Base-by-base conservation (phyloP, 2,797 vertebrate genomes). In the Argentina silus region DNA sequence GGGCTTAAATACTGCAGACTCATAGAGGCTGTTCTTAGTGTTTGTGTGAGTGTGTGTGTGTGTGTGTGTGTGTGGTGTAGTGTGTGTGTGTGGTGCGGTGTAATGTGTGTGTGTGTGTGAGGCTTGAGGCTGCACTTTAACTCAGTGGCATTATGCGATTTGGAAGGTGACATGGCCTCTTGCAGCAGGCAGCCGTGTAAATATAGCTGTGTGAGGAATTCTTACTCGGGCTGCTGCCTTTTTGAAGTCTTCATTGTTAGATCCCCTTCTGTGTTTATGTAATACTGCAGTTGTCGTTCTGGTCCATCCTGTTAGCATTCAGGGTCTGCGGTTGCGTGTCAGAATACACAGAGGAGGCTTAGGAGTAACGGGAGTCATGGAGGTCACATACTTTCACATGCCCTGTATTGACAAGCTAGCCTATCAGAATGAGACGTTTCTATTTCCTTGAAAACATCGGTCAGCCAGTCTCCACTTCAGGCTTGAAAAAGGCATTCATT, bases 141-240 rank as follows among this genome's bases (percentile, higher is more conserved):
- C 79, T 42, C 60, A 67, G 70, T 67, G 65, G 42, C 75, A 9
- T 75, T 6, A 0, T 61, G 67, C 44, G 56, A 77, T 19, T 19
- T 67, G 42, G 44, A 78, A 70, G 74, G 47, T 76, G 50, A 47
- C 71, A 68, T 44, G 6, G 51, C 64, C 51, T 19, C 45, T 10
- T 62, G 55, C 73, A 36, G 27, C 4, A n/a, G 47, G 17, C 63
- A 17, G 17, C 12, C 10, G 69, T 81, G 53, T 82, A 91, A 84
- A 91, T 82, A 87, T 76, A 88, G 70, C 69, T 2, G 8, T 2
- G 27, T 8, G 59, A 76, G 60, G 55, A 42, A 74, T 77, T 85
- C 44, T 63, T 27, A 56, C 74, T 76, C 59, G 60, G 64, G 15
- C 74, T 21, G 45, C 44, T 11, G 17, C 11, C 62, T 70, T 80